These are phyloP conservation scores for Ptychobarbus kaznakovi DNA, from an alignment of 2,797 vertebrate species.

Conservation along the genomic window DNA sequence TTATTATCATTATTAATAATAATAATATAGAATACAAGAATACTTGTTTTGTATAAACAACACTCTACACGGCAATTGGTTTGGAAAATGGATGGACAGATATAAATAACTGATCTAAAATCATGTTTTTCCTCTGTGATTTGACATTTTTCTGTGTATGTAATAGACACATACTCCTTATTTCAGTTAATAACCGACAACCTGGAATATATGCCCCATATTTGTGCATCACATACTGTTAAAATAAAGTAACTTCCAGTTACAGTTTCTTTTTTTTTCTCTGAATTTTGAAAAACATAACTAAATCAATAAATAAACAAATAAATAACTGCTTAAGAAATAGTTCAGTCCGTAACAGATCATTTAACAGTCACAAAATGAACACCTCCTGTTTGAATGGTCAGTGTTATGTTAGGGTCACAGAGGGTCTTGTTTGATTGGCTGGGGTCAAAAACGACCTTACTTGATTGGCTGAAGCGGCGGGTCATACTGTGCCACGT, in stretches of 20 bases:
- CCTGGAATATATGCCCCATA: slow-evolving; percentile 33
- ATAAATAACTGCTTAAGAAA: slow-evolving; percentile 41
- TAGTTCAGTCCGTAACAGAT: slow-evolving; percentile 71
- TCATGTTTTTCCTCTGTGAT: not conserved
- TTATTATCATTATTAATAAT: no score
- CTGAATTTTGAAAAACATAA: not conserved
- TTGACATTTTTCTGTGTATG: not conserved
- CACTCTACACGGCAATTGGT: not conserved
- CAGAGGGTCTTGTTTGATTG: slow-evolving; percentile 78
- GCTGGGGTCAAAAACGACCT: slow-evolving; percentile 75
- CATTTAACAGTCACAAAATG: slow-evolving; percentile 73
- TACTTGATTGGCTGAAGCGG: slow-evolving; percentile 76
- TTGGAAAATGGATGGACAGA: not conserved
- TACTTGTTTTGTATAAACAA: not conserved
- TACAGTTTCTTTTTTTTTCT: slow-evolving; percentile 54
- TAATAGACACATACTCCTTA: not conserved
- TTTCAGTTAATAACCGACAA: not conserved
- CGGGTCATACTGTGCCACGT: slow-evolving; percentile 77
- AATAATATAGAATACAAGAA: no score
- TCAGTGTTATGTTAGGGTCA: slow-evolving; percentile 78
- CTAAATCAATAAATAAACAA: slow-evolving; percentile 57
- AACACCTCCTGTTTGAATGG: slow-evolving; percentile 84
- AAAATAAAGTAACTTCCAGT: slow-evolving; percentile 54
- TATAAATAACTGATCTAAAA: not conserved
- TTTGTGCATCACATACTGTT: slow-evolving; percentile 34